Evolutionary conservation across 1,140 invertebrate species (phyloP).

Genomic region (roundworm (Caenorhabditis elegans)): WBcel235 BX284603.4:7091501-7092000

Average conservation of each 20-base stretch:
- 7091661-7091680: neutral
- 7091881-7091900: too few species aligned
- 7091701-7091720: neutral
- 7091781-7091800: neutral
- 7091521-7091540: neutral
- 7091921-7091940: too few species aligned
- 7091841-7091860: too few species aligned
- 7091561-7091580: neutral
- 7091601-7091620: neutral
- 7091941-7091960: too few species aligned
- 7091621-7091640: neutral
- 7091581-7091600: neutral
- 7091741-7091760: slow-evolving; percentile 7
- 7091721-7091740: neutral
- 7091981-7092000: too few species aligned
- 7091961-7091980: too few species aligned
- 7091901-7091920: too few species aligned
- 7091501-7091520: neutral
- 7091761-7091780: neutral
- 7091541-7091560: too few species aligned
- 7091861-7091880: too few species aligned
- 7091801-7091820: neutral
- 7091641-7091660: neutral
- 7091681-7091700: neutral
- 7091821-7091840: too few species aligned